Conservation (phyloP, 2,797 vertebrate genomes). For the Onychomys torridus region DNA sequence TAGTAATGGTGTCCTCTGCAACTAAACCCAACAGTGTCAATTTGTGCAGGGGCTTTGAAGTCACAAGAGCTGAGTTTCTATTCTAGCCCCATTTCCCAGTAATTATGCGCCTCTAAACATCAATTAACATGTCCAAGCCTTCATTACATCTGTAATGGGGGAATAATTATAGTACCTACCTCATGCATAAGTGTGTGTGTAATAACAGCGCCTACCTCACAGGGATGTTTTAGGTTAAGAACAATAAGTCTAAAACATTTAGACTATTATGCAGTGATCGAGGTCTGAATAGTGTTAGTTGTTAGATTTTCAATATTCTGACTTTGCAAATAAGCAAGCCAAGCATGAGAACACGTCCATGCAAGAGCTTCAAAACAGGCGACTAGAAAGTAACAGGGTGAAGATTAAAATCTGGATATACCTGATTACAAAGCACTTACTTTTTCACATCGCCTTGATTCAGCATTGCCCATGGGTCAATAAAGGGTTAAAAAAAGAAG, state of each 20-base stretch:
- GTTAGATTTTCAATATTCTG: neutral
- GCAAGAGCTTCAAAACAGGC: neutral
- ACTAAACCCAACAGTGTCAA: neutral
- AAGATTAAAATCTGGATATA: neutral
- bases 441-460: neutral
- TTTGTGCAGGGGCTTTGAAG: conserved; percentile 33
- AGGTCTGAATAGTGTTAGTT: neutral
- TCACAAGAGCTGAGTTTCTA: conserved; percentile 1
- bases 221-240: conserved; percentile 6
- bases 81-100: neutral
- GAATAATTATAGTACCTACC: conserved; percentile 23
- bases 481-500: neutral
- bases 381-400: neutral
- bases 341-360: neutral
- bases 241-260: conserved; percentile 32
- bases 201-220: neutral
- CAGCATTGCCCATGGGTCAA: neutral
- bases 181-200: neutral
- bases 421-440: neutral
- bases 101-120: conserved; percentile 32
- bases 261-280: neutral
- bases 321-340: conserved; percentile 3
- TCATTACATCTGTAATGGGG: conserved; percentile 17
- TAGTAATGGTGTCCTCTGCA: neutral
- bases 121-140: conserved; percentile 25